phyloP scores from a whole-genome alignment of 2,113 vertebrate genomes.

The Hiodon alosoides region DNA sequence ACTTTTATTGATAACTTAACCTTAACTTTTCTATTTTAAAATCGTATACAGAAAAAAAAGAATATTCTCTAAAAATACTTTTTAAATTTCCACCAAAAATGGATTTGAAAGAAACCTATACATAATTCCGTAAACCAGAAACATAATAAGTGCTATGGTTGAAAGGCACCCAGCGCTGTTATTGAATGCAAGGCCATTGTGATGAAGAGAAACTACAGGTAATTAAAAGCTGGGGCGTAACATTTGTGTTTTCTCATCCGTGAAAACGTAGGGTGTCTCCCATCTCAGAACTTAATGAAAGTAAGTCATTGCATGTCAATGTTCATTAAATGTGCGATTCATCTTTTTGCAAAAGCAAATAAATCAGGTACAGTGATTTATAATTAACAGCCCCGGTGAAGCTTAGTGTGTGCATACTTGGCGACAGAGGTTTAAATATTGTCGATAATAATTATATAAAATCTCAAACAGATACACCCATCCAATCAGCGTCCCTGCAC shows the following conservation, averaged over 20 bases:
- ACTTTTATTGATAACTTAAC: too few species aligned
- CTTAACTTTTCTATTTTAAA: too few species aligned
- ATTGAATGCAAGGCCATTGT: slow-evolving; percentile 58
- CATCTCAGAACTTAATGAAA: slow-evolving; percentile 52
- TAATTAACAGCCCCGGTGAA: slow-evolving; percentile 18
- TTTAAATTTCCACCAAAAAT: too few species aligned
- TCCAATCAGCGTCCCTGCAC: neutral
- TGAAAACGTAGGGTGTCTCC: slow-evolving; percentile 64
- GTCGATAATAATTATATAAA: slow-evolving; percentile 20
- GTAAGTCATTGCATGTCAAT: slow-evolving; percentile 75
- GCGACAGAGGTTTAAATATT: slow-evolving; percentile 29
- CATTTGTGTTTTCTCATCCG: slow-evolving; percentile 56
- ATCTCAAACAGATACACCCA: neutral
- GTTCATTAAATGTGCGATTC: slow-evolving; percentile 66
- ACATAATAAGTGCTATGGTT: slow-evolving; percentile 2
- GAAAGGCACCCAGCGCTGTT: slow-evolving; percentile 36
- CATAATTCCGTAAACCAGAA: too few species aligned
- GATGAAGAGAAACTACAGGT: slow-evolving; percentile 60
- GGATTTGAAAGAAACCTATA: too few species aligned
- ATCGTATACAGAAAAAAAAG: too few species aligned
- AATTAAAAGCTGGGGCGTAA: slow-evolving; percentile 67
- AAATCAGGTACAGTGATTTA: slow-evolving; percentile 57
- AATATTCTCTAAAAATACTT: too few species aligned
- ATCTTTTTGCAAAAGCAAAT: slow-evolving; percentile 51
- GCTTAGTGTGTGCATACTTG: neutral